Percentiles rank a stretch among this genome's conserved stretches.
Conservation (phyloP, 1,140 invertebrate genomes). For the Heliconius hewitsoni region DNA sequence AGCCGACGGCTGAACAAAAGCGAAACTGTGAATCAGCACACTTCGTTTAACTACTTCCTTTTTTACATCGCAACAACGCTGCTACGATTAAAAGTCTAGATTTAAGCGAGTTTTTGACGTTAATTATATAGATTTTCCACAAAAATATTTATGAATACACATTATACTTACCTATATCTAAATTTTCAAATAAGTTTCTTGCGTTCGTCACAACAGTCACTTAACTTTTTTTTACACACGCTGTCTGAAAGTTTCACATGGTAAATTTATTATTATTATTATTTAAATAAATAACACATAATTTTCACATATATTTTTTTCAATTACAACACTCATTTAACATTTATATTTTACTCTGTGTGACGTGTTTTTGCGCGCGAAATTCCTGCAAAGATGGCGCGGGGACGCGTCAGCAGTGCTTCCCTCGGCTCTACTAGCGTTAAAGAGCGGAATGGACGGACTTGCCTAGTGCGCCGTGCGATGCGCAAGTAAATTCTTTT, state of each 20-base stretch:
- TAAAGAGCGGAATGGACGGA: constrained; percentile 27
- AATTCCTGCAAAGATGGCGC: constrained; percentile 42
- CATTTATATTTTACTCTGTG: constrained; percentile 30
- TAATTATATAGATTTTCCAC: not conserved
- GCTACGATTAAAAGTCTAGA: not conserved
- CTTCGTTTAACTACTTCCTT: constrained; percentile 15
- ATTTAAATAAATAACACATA: constrained; percentile 3
- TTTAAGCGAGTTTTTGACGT: not conserved
- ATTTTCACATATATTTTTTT: constrained; percentile 25
- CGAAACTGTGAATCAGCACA: constrained; percentile 6
- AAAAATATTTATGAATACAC: not conserved
- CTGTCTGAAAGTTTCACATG: not conserved
- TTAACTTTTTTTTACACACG: not conserved
- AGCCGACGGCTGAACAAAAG: not conserved
- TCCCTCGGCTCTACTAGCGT: constrained; percentile 53
- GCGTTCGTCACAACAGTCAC: not conserved
- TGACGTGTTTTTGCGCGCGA: constrained; percentile 59
- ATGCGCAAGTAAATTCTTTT: constrained; percentile 47
- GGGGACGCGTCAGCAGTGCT: constrained; percentile 47
- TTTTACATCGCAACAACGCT: constrained; percentile 7
- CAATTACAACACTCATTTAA: constrained; percentile 28
- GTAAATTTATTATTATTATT: constrained; percentile 4
- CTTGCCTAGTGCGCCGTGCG: constrained; percentile 52
- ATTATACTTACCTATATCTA: constrained; percentile 15
- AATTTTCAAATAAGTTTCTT: constrained; percentile 12